Conservation (phyloP, 2,797 vertebrate species). For the Amazonetta brasiliensis region DNA sequence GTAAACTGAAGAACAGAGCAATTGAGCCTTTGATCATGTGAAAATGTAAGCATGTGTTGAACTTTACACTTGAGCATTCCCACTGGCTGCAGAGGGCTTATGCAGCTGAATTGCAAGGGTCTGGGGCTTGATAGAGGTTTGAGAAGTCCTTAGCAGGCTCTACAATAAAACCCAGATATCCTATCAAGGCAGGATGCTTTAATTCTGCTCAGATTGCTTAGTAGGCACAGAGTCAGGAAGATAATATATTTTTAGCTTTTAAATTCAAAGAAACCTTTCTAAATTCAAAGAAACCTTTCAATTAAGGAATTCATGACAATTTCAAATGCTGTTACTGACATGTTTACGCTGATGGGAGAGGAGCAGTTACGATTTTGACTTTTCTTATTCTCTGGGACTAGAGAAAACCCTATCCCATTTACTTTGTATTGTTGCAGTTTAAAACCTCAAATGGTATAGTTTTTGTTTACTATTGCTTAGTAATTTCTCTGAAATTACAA, state of each 20-base stretch:
- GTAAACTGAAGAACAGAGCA: neutral
- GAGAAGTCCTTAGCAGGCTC: constrained; percentile 14
- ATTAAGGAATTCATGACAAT: neutral
- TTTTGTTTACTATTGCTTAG: neutral
- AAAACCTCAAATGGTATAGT: neutral
- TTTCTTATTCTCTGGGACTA: neutral
- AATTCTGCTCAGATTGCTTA: constrained; percentile 32
- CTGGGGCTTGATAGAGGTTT: neutral
- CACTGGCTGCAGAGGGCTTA: neutral
- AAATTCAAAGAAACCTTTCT: neutral
- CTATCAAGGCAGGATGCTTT: constrained; percentile 11
- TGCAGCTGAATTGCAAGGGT: neutral
- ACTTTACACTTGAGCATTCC: neutral
- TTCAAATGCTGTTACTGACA: neutral
- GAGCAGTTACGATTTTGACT: neutral
- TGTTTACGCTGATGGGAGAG: neutral
- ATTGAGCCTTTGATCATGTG: constrained; percentile 11
- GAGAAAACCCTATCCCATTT: neutral
- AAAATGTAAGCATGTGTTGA: neutral
- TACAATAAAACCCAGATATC: constrained; percentile 1
- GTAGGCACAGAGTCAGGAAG: neutral
- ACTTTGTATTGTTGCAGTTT: neutral
- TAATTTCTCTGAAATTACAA: neutral
- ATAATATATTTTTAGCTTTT: constrained; percentile 26
- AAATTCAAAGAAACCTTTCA: neutral